These are phyloP conservation scores for Rhamphomyia laevipes DNA, from an alignment of 2,888 invertebrate genomes.

Conservation along the genomic window DNA sequence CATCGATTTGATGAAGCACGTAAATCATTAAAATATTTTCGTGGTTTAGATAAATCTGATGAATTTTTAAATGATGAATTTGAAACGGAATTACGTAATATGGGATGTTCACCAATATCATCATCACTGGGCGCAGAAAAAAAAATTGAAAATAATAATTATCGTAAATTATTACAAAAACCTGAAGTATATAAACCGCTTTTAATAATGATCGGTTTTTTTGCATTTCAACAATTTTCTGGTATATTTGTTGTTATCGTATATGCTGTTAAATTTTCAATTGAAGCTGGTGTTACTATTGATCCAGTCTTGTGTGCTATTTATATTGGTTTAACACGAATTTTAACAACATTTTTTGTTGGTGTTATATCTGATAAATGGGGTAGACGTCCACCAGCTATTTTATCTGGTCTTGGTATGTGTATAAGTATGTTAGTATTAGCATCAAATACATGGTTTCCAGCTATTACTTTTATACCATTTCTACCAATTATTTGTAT, in stretches of 20 bases:
- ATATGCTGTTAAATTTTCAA: slow-evolving; percentile 56
- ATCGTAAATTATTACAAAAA: slow-evolving; percentile 19
- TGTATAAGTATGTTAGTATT: slow-evolving; percentile 46
- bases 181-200: slow-evolving; percentile 37
- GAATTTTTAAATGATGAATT: slow-evolving; percentile 17
- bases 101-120: slow-evolving; percentile 16
- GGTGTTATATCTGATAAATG: slow-evolving; percentile 50
- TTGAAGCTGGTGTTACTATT: slow-evolving; percentile 46
- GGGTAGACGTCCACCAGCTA: slow-evolving; percentile 51
- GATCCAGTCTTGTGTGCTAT: slow-evolving; percentile 56
- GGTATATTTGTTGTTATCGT: slow-evolving; percentile 61
- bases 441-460: slow-evolving; percentile 38
- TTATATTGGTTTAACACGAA: slow-evolving; percentile 50
- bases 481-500: slow-evolving; percentile 28
- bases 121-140: slow-evolving; percentile 20
- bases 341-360: slow-evolving; percentile 49
- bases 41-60: slow-evolving; percentile 40
- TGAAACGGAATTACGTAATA: slow-evolving; percentile 15
- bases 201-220: slow-evolving; percentile 46
- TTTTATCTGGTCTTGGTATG: slow-evolving; percentile 52
- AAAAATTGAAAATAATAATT: too few species aligned
- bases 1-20: slow-evolving; percentile 46
- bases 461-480: slow-evolving; percentile 19
- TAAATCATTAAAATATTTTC: slow-evolving; percentile 46
- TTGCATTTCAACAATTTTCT: slow-evolving; percentile 55